Conservation (phyloP, 2,888 invertebrate species). For the Petrolisthes cinctipes region DNA sequence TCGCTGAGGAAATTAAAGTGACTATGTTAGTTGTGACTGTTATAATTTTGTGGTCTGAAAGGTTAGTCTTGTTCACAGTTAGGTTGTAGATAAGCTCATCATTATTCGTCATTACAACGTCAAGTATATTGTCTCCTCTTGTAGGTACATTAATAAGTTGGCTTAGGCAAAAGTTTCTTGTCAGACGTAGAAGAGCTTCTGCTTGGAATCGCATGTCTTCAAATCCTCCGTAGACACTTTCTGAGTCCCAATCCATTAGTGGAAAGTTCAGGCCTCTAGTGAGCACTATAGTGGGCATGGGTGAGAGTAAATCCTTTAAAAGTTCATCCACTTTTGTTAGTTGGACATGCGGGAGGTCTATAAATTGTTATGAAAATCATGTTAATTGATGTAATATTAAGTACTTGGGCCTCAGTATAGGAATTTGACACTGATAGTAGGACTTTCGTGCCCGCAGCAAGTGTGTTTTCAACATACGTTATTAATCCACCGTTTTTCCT, state of each 20-base stretch:
- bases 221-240: too few species aligned
- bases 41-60: neutral
- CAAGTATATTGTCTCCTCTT: neutral
- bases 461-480: neutral
- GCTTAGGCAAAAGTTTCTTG: neutral
- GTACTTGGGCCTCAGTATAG: neutral
- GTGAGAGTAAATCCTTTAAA: neutral
- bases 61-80: neutral
- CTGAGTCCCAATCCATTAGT: neutral
- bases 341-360: neutral
- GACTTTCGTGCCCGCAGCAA: neutral
- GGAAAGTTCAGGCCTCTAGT: neutral
- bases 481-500: neutral
- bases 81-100: neutral
- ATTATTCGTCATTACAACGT: neutral
- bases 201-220: too few species aligned
- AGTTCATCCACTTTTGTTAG: neutral
- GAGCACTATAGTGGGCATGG: neutral
- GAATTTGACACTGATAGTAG: neutral
- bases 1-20: too few species aligned
- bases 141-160: neutral
- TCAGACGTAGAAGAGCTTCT: neutral
- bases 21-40: neutral
- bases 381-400: neutral
- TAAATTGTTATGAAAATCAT: neutral